These are phyloP conservation scores for Cyphomyrus plagiostoma DNA, from an alignment of 2,113 vertebrate genomes.

Conservation along the genomic window DNA sequence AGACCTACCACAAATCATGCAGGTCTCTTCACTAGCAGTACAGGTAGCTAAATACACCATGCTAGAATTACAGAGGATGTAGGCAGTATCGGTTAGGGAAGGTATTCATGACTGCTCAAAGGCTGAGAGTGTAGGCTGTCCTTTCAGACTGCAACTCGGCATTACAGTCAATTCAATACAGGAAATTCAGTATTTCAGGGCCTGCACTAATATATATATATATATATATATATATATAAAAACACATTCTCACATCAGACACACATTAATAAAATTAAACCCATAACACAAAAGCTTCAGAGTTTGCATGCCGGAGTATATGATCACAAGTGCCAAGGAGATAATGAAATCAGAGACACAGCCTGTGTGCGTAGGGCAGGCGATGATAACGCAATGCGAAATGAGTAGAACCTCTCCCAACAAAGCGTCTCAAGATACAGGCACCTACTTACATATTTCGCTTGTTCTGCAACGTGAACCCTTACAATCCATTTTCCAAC, in stretches of 20 bases:
- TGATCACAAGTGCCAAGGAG: background rate
- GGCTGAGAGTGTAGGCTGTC: background rate
- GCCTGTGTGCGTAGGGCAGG: background rate
- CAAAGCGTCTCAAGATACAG: background rate
- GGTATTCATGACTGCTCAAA: background rate
- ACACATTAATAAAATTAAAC: background rate
- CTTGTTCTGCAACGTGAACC: background rate
- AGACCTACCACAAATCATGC: background rate
- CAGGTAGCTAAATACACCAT: background rate
- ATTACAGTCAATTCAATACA: background rate
- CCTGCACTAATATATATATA: background rate
- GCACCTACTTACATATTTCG: background rate
- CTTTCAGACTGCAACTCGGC: background rate
- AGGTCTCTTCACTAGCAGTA: background rate
- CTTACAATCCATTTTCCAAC: background rate
- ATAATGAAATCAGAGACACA: background rate
- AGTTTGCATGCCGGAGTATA: background rate
- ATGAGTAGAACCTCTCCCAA: background rate
- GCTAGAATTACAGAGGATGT: background rate
- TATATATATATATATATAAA: no score
- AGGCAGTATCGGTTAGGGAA: background rate
- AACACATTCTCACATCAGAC: background rate
- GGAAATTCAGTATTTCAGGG: background rate
- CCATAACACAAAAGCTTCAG: background rate
- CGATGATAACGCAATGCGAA: background rate